Conservation (phyloP, 2,888 invertebrate genomes). For the Drosophila merina region DNA sequence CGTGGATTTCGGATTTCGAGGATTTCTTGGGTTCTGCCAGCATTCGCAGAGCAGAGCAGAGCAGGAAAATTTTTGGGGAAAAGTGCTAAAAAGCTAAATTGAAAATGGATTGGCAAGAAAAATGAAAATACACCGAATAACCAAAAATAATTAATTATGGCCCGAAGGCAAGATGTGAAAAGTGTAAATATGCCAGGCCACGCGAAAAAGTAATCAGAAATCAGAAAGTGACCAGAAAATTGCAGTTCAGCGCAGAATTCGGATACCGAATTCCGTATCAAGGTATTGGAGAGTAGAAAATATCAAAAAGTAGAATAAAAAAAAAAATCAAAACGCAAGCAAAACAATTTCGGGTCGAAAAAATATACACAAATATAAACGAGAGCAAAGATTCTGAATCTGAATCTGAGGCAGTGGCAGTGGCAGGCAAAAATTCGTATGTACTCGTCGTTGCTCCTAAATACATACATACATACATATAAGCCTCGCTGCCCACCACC, state of each 20-base stretch:
- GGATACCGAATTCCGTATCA: neutral
- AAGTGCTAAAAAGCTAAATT: constrained; percentile 48
- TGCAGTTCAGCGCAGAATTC: constrained; percentile 25
- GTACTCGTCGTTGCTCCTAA: constrained; percentile 73
- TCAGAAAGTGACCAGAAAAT: constrained; percentile 27
- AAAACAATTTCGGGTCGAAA: constrained; percentile 62
- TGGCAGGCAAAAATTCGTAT: constrained; percentile 67
- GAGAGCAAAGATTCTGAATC: constrained; percentile 51
- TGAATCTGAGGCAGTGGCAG: constrained; percentile 48
- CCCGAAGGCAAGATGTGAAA: constrained; percentile 21
- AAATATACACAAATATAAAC: constrained; percentile 49
- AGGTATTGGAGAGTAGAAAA: neutral
- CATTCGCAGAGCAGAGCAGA: constrained; percentile 60
- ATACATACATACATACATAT: constrained; percentile 56
- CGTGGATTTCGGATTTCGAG: constrained; percentile 54
- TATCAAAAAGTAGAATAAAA: neutral
- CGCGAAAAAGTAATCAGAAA: constrained; percentile 5
- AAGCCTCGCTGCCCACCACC: constrained; percentile 17
- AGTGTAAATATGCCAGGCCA: constrained; percentile 11
- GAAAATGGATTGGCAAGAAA: constrained; percentile 51
- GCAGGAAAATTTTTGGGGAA: constrained; percentile 47
- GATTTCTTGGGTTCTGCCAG: constrained; percentile 62
- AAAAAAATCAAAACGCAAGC: constrained; percentile 31
- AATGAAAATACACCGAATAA: constrained; percentile 9
- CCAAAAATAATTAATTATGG: constrained; percentile 39